Base-by-base conservation (phyloP, 2,888 invertebrate species). In the Pegoplata infirma region DNA sequence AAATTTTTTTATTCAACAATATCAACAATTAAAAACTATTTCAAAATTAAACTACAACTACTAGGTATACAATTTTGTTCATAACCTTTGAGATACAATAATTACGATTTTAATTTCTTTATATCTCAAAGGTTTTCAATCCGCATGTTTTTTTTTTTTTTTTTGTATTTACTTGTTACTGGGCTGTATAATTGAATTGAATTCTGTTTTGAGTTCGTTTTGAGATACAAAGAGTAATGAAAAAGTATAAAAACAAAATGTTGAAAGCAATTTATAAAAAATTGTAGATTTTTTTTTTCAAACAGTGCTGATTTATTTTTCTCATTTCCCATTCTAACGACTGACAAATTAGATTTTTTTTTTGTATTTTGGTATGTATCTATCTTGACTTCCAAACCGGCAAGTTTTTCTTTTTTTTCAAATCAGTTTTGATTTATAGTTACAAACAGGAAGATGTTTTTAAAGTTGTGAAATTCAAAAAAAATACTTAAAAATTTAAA, bases 401-500 rank as follows among this genome's bases (percentile, higher is more conserved):
- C 82, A 81, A 81, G 83, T 83, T 85, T 85, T 85, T 83, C 85
- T 84, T 82, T 82, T 84, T 82, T 82, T 82, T 84, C 71, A 86
- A 86, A 82, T 85, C 84, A 85, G 85, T 86, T 85, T 84, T 81
- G 81, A 84, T 84, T 85, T 82, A 82, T 81, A 82, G 82, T 83
- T 82, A 84, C 83, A 83, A 82, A 83, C 80, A 81, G 83, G 81
- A 83, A 83, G 84, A 85, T 85, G 85, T 82, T 56, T 58, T 58
- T 44, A 58, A 58, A 40, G 19, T 10, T 40, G 40, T 40, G n/a
- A 40, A 40, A 5, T 40, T n/a, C 12, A 51, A 51, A 51, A 7
- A 51, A 53, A 36, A n/a, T 10, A 40, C 16, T 40, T 17, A 10
- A 28, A 16, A 58, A 25, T 49, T 28, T 6, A 17, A 49, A 68